These are phyloP conservation scores for Isaurus tuberculatus DNA, from an alignment of 92 coral and sea anemone species.

Conservation along the genomic window DNA sequence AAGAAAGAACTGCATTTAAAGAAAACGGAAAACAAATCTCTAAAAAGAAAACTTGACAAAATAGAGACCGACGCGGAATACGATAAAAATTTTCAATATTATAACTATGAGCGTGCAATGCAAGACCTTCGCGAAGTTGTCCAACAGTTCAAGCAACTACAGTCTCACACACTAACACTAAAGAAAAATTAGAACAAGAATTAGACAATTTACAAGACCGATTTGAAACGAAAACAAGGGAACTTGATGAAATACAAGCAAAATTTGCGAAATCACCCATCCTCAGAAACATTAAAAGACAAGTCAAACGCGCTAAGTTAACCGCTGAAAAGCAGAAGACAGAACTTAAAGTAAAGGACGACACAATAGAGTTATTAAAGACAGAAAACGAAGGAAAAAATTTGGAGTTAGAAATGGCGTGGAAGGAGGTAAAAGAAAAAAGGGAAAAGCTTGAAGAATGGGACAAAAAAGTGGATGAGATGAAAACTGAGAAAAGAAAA, in stretches of 20 bases:
- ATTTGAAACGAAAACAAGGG: constrained; percentile 14
- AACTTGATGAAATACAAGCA: constrained; percentile 7
- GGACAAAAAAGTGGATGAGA: constrained; percentile 14
- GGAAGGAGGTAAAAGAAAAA: constrained; percentile 9
- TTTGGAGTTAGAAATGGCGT: constrained; percentile 26
- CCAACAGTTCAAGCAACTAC: constrained; percentile 17
- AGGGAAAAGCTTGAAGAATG: constrained; percentile 22
- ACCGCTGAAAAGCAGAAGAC: constrained; percentile 8
- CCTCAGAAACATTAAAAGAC: constrained; percentile 12
- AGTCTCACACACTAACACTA: constrained; percentile 3
- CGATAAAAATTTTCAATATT: neutral
- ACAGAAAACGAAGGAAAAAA: constrained; percentile 21
- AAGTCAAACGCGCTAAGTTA: constrained; percentile 5
- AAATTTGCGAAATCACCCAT: constrained; percentile 7
- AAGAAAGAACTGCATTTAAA: constrained; percentile 20
- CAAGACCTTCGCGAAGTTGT: constrained; percentile 23
- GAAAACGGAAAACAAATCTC: constrained; percentile 13
- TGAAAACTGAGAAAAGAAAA: constrained; percentile 32
- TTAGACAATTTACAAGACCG: neutral
- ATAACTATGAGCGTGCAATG: constrained; percentile 2
- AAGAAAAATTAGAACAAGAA: constrained; percentile 8
- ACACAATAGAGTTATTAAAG: constrained; percentile 22
- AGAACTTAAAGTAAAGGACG: constrained; percentile 5
- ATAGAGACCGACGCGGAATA: neutral
- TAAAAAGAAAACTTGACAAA: constrained; percentile 22